Evolutionary conservation across 2,797 vertebrate species (phyloP), one percentile per base, ranked within the genome.

Genomic region (Brachymystax lenok): DNA sequence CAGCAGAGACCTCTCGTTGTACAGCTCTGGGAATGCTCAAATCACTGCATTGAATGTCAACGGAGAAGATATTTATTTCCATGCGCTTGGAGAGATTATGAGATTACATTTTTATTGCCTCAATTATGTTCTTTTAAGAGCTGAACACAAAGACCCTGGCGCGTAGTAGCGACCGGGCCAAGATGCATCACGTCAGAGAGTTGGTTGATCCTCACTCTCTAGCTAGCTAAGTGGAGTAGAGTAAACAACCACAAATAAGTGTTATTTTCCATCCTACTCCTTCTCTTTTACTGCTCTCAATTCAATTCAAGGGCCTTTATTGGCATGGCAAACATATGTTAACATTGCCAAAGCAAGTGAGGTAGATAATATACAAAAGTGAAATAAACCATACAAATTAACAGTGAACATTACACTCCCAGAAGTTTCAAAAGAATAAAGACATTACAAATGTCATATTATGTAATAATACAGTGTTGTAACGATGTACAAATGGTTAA

Each of bases 71-170:
- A 13, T 51, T 71, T 4, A 46, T 72, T 81, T 74, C 67, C 72
- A 28, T 77, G 30, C 30, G 76, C 71, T 74, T 59, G 17, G 51
- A 19, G 56, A 66, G 75, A 77, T 76, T 69, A 82, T 82, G 67
- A 77, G 77, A 74, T 85, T 72, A 77, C 59, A 74, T 63, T 80
- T 81, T 77, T 77, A 79, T 70, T 61, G 82, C 59, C 67, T 52
- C 76, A 76, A 54, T 78, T 76, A 12, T 81, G 83, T 84, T 83
- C 74, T 71, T 79, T 80, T 82, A 75, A 76, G 71, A 78, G 10
- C 74, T 51, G 70, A 74, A 72, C 63, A 6, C 56, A 71, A 71
- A 73, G 73, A 33, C 61, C 1, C 10, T 2, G 61, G 24, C 12
- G 64, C 12, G 50, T 16, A 10, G 24, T 35, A 12, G 51, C 2